phyloP scores from a whole-genome alignment of 2,888 invertebrate genomes.

The Zygogramma bicolorata region DNA sequence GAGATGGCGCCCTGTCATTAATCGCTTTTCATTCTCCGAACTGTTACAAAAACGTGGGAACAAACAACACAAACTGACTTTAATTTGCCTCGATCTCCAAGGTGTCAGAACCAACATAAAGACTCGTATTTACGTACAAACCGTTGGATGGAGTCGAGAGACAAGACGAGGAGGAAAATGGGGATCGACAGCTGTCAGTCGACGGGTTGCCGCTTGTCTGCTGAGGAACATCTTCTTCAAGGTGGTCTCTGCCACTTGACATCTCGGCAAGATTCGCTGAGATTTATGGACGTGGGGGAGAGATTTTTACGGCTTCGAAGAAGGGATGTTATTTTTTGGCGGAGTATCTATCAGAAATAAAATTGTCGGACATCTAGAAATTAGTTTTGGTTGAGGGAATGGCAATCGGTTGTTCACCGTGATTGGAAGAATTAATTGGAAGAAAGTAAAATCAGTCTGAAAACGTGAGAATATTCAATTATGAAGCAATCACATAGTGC shows the following conservation, averaged over 20 bases:
- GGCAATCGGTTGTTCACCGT: not conserved
- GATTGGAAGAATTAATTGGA: not conserved
- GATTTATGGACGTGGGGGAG: slow-evolving; percentile 39
- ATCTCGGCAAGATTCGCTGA: slow-evolving; percentile 37
- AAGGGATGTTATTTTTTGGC: slow-evolving; percentile 39
- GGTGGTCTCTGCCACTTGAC: slow-evolving; percentile 57
- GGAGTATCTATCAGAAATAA: slow-evolving; percentile 22
- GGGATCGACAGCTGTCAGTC: slow-evolving; percentile 61
- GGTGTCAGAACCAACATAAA: slow-evolving; percentile 11
- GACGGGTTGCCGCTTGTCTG: slow-evolving; percentile 60
- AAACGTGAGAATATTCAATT: not conserved
- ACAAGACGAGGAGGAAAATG: slow-evolving; percentile 21
- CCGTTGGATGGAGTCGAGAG: slow-evolving; percentile 17
- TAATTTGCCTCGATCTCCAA: slow-evolving; percentile 3
- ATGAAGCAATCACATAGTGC: too few species aligned
- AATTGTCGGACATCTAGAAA: not conserved
- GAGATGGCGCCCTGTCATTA: not conserved
- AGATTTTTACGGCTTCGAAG: slow-evolving; percentile 41
- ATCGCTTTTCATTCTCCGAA: not conserved
- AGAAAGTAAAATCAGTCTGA: not conserved
- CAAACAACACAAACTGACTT: not conserved
- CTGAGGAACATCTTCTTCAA: slow-evolving; percentile 60
- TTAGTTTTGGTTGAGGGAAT: not conserved
- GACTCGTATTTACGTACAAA: slow-evolving; percentile 5
- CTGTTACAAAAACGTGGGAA: not conserved